These are phyloP conservation scores for Drosophila borealis DNA, from an alignment of 2,888 invertebrate species.

Conservation along the genomic window DNA sequence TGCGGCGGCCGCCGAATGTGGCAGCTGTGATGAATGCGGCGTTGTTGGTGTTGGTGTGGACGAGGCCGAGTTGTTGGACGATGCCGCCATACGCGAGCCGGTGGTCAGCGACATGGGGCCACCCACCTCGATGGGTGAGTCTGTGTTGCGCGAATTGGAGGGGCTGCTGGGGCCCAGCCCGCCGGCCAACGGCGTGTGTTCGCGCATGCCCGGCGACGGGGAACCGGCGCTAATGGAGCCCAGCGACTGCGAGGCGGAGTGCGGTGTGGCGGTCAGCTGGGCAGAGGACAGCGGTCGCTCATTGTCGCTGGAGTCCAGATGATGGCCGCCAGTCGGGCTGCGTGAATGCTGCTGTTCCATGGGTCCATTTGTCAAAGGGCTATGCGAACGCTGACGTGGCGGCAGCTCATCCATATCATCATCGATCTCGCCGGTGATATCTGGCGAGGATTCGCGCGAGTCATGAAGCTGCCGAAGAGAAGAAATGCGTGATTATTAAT, in stretches of 20 bases:
- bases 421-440: constrained; percentile 85
- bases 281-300: constrained; percentile 84
- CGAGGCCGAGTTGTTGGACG: constrained; percentile 70
- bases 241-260: constrained; percentile 85
- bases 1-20: constrained; percentile 86
- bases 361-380: constrained; percentile 78
- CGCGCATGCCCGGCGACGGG: constrained; percentile 83
- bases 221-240: constrained; percentile 86
- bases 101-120: constrained; percentile 85
- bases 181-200: constrained; percentile 83
- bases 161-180: constrained; percentile 85
- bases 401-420: constrained; percentile 82
- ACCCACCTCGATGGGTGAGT: constrained; percentile 86
- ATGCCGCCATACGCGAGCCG: constrained; percentile 62
- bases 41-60: constrained; percentile 78
- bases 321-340: constrained; percentile 78
- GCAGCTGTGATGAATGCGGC: constrained; percentile 77
- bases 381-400: constrained; percentile 79
- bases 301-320: constrained; percentile 83
- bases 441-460: constrained; percentile 85
- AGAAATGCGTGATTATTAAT: background rate
- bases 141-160: constrained; percentile 87
- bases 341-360: constrained; percentile 75
- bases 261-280: constrained; percentile 81
- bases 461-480: constrained; percentile 79